These are phyloP conservation scores for Rhinolophus ferrumequinum DNA, from an alignment of 2,113 vertebrate genomes.

Conservation along the genomic window DNA sequence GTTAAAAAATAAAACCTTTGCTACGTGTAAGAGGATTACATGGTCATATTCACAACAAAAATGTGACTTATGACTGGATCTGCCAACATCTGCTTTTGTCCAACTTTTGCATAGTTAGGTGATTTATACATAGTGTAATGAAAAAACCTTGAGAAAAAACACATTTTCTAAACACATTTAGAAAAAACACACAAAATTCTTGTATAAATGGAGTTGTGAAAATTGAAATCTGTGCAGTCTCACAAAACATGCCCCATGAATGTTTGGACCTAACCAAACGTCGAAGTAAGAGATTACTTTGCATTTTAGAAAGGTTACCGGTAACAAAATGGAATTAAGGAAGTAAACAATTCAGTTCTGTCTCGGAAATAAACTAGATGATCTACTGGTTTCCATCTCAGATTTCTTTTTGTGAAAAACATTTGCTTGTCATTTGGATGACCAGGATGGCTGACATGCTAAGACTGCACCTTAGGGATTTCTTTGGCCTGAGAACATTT, in stretches of 20 bases:
- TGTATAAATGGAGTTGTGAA: neutral
- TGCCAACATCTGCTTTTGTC: conserved; percentile 39
- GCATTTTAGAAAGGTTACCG: conserved; percentile 11
- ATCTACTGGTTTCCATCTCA: neutral
- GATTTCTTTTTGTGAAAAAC: conserved; percentile 56
- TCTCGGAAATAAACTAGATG: neutral
- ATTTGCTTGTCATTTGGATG: conserved; percentile 44
- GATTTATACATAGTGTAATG: neutral
- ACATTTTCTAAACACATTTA: too few species aligned
- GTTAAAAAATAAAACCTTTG: conserved; percentile 19
- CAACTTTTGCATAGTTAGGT: conserved; percentile 32
- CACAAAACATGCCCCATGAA: neutral
- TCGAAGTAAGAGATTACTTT: conserved; percentile 30
- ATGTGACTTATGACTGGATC: neutral
- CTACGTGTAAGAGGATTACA: neutral
- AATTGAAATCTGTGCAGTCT: neutral
- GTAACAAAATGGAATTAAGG: neutral
- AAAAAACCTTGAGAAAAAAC: too few species aligned
- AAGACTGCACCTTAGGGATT: neutral
- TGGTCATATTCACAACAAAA: neutral
- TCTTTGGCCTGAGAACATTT: neutral
- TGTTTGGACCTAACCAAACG: neutral
- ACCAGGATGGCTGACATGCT: neutral
- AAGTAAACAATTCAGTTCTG: conserved; percentile 6
- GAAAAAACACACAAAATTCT: neutral